Evolutionary conservation across 2,113 vertebrate genomes (phyloP).

Genomic region (Cynocephalus volans): DNA sequence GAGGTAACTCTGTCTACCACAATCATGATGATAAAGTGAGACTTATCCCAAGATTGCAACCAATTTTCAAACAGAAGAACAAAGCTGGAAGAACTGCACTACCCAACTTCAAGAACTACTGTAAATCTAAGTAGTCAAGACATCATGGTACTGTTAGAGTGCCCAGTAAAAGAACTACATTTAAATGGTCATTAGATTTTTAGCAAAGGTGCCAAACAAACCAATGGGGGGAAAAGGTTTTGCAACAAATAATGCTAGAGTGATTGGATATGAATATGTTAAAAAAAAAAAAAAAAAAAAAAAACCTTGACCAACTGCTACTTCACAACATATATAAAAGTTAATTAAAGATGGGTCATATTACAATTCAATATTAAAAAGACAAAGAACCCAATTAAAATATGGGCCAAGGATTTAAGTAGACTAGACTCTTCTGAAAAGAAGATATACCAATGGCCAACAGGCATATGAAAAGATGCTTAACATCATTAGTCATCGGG

Average conservation of each 20-base stretch:
- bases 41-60: not conserved
- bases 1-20: not conserved
- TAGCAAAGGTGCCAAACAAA: not conserved
- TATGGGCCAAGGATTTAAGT: not conserved
- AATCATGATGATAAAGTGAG: not conserved
- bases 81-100: not conserved
- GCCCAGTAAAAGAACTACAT: not conserved
- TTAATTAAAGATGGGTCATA: not conserved
- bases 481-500: not conserved
- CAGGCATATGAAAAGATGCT: not conserved
- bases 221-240: not conserved
- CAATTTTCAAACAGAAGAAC: constrained; percentile 29
- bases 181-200: not conserved
- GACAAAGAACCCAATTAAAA: constrained; percentile 2
- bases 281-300: not conserved
- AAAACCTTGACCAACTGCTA: not conserved
- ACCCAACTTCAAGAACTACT: not conserved
- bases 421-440: constrained; percentile 18
- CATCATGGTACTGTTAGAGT: not conserved
- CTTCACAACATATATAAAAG: not conserved
- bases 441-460: not conserved
- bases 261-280: not conserved
- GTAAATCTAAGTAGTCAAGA: not conserved
- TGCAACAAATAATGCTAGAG: not conserved
- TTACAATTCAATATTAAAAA: not conserved